Percentiles rank a stretch among this genome's conserved stretches.
These are phyloP conservation scores for Scaptodrosophila lebanonensis DNA, from an alignment of 1,140 invertebrate species.

Conservation along the genomic window DNA sequence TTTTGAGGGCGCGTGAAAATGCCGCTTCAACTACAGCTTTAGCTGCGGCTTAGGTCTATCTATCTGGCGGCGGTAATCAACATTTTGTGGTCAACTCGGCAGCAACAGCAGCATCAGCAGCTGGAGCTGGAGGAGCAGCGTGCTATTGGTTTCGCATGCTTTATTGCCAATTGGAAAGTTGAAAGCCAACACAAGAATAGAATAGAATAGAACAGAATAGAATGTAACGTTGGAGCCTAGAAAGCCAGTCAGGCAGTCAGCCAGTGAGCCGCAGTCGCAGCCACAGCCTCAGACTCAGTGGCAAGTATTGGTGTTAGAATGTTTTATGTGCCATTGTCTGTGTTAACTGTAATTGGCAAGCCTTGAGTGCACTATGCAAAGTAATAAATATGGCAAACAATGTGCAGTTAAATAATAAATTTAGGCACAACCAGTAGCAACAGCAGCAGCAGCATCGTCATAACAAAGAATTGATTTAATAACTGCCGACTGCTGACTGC, in stretches of 20 bases:
- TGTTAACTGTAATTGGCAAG: conserved; percentile 60
- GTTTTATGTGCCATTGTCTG: conserved; percentile 69
- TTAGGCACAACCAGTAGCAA: too few species aligned
- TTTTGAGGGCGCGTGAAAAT: conserved; percentile 66
- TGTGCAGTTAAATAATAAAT: conserved; percentile 60
- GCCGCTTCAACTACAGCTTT: conserved; percentile 40
- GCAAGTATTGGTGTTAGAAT: conserved; percentile 59
- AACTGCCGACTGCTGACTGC: conserved; percentile 28
- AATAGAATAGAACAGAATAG: conserved; percentile 1
- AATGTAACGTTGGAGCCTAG: conserved; percentile 19
- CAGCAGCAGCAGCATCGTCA: conserved; percentile 9
- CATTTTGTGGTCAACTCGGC: conserved; percentile 65
- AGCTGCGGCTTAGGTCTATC: conserved; percentile 9
- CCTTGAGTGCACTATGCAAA: conserved; percentile 44
- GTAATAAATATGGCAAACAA: conserved; percentile 51
- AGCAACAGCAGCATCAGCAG: conserved; percentile 5
- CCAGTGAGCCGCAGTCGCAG: too few species aligned
- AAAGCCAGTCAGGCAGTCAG: conserved; percentile 53
- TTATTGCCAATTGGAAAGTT: conserved; percentile 75
- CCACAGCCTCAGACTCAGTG: conserved; percentile 1
- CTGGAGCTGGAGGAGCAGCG: conserved; percentile 29
- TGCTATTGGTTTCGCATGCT: conserved; percentile 68
- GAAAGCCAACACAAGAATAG: conserved; percentile 30
- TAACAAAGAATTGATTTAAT: conserved; percentile 60
- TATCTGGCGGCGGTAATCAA: conserved; percentile 65